Percentiles rank a stretch among this genome's conserved stretches.
phyloP scores from a whole-genome alignment of 2,797 vertebrate species.

The Microhierax caerulescens region DNA sequence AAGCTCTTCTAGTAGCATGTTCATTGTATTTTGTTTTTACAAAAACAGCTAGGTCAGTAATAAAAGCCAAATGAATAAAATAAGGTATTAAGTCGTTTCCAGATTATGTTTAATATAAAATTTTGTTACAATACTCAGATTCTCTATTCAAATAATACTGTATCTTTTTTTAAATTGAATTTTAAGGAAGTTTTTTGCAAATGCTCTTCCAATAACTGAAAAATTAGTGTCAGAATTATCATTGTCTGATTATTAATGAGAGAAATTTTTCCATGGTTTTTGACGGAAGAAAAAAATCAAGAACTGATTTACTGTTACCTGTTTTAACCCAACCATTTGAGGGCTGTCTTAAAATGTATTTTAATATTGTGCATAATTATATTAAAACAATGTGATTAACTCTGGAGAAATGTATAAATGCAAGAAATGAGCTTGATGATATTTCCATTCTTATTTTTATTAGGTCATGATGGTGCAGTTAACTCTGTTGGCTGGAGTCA shows the following conservation, averaged over 20 bases:
- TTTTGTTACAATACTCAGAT: background rate
- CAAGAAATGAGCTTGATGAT: background rate
- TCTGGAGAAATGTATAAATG: background rate
- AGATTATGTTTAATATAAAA: background rate
- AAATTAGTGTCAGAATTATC: background rate
- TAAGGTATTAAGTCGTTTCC: background rate
- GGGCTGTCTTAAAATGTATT: background rate
- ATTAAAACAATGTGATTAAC: background rate
- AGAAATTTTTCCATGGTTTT: background rate
- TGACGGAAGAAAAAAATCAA: background rate
- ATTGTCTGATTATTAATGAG: background rate
- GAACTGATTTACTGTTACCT: background rate
- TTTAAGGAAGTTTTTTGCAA: background rate
- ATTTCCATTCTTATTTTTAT: background rate
- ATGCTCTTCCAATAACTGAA: background rate
- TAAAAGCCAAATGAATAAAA: background rate
- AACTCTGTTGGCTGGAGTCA: slow-evolving; percentile 87
- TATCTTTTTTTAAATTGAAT: background rate
- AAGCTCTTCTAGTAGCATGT: background rate
- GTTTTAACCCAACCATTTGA: background rate
- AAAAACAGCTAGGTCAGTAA: background rate
- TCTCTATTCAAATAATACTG: background rate
- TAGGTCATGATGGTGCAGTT: slow-evolving; percentile 87
- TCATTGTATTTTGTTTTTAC: background rate
- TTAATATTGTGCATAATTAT: background rate